Evolutionary conservation across 2,113 vertebrate genomes (phyloP).

Genomic region (Xenopus laevis): DNA sequence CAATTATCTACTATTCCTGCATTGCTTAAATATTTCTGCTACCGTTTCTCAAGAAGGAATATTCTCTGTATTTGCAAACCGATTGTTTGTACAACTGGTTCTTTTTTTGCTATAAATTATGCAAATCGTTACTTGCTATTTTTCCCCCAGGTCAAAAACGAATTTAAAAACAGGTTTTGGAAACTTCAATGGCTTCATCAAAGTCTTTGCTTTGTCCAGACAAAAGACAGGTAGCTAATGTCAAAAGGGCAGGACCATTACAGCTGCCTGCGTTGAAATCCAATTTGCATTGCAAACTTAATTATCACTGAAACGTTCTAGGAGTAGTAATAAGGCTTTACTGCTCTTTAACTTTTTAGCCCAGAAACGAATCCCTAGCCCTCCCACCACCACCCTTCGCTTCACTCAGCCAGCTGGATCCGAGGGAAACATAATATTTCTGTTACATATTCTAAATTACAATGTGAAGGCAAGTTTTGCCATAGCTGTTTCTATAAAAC

Average conservation of each 20-base stretch:
- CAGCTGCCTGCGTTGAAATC: not conserved
- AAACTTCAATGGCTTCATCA: constrained; percentile 20
- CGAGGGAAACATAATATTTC: constrained; percentile 22
- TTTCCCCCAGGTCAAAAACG: constrained; percentile 5
- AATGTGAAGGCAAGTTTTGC: constrained; percentile 2
- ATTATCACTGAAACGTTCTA: constrained; percentile 1
- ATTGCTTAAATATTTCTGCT: too few species aligned
- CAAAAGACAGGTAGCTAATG: constrained; percentile 7
- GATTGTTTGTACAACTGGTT: not conserved
- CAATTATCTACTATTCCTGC: too few species aligned
- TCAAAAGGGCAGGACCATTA: constrained; percentile 3
- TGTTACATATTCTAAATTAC: constrained; percentile 8
- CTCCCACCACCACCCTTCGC: too few species aligned
- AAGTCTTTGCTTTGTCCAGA: constrained; percentile 1
- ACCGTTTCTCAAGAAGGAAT: too few species aligned
- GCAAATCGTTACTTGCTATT: constrained; percentile 12
- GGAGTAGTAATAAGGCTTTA: too few species aligned
- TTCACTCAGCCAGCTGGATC: not conserved
- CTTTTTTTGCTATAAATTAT: constrained; percentile 14
- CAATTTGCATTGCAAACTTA: not conserved
- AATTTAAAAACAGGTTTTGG: constrained; percentile 26
- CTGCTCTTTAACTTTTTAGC: not conserved
- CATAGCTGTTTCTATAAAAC: constrained; percentile 25
- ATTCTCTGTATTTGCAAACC: too few species aligned
- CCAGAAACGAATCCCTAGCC: not conserved